A percentile compares a stretch with the other conserved stretches of the same genome.
Conservation (phyloP, 2,113 vertebrate species). For the Apus apus region DNA sequence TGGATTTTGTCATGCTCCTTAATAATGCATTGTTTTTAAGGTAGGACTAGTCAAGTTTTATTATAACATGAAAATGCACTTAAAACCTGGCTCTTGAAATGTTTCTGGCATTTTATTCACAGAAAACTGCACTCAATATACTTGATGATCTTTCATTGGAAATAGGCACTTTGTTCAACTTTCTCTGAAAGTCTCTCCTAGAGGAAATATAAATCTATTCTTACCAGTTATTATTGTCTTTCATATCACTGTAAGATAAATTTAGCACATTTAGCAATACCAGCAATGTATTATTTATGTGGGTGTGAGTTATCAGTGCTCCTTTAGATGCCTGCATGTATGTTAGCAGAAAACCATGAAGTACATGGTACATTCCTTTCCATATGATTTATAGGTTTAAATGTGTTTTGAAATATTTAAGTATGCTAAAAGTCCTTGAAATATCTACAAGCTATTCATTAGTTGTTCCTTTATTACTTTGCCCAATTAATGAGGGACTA, state of each 20-base stretch:
- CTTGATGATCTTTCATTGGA: neutral
- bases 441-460: neutral
- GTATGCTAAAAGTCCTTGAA: neutral
- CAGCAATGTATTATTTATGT: neutral
- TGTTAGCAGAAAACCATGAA: neutral
- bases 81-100: neutral
- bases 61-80: neutral
- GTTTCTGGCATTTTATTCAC: neutral
- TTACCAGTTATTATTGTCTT: neutral
- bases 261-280: neutral
- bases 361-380: neutral
- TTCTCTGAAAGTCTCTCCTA: neutral
- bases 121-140: neutral
- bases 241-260: neutral
- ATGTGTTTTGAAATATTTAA: conserved; percentile 6
- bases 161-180: neutral
- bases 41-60: neutral
- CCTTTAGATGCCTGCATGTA: neutral
- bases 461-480: conserved; percentile 26
- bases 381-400: neutral
- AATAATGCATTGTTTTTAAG: neutral
- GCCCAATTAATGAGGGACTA: neutral
- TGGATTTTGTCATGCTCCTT: neutral
- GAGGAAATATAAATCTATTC: neutral
- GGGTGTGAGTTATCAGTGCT: neutral